Conservation (phyloP, 1,140 invertebrate species). For the Thalassaphorura encarpata region DNA sequence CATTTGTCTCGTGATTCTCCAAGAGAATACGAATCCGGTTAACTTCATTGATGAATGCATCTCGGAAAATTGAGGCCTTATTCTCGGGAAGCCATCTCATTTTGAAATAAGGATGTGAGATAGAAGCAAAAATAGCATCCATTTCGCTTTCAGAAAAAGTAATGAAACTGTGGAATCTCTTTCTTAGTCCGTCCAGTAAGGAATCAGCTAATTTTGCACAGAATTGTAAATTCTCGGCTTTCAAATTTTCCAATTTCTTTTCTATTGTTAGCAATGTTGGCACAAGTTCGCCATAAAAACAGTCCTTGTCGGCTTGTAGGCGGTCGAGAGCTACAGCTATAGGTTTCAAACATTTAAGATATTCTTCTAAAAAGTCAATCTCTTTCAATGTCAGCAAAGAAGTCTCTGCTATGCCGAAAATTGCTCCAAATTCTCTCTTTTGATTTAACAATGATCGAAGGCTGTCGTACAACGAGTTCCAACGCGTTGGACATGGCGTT, state of each 20-base stretch:
- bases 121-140: not conserved
- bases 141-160: not conserved
- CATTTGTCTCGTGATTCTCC: too few species aligned
- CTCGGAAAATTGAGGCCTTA: too few species aligned
- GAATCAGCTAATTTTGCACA: not conserved
- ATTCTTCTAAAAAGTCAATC: constrained; percentile 8
- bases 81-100: not conserved
- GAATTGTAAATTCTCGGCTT: too few species aligned
- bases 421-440: not conserved
- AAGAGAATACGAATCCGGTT: too few species aligned
- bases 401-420: not conserved
- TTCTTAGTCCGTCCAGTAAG: not conserved
- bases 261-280: not conserved
- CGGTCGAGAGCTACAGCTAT: constrained; percentile 8
- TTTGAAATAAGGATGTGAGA: not conserved
- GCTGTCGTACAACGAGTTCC: constrained; percentile 12
- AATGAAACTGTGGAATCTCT: not conserved
- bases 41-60: too few species aligned
- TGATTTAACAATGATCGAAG: not conserved
- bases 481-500: not conserved
- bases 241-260: not conserved
- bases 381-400: not conserved
- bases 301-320: constrained; percentile 8
- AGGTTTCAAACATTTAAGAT: constrained; percentile 5
- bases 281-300: constrained; percentile 8